Percentiles rank a stretch among this genome's conserved stretches.
Conservation (phyloP, 2,113 vertebrate genomes). For the Siniperca chuatsi region DNA sequence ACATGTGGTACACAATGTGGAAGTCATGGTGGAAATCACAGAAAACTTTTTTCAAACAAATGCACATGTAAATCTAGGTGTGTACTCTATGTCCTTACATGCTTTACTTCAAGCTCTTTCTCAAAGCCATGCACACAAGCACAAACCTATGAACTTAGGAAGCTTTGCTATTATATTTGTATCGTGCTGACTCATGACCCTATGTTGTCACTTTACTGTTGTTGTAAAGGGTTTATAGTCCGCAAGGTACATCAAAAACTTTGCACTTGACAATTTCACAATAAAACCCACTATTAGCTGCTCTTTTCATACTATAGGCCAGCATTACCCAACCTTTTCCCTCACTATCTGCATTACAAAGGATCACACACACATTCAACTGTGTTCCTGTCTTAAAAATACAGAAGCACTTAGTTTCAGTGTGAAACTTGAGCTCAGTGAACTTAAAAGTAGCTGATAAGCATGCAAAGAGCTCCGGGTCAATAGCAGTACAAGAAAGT, state of each 20-base stretch:
- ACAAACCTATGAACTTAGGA: constrained; percentile 18
- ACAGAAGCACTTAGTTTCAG: not conserved
- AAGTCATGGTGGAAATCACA: not conserved
- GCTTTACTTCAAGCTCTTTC: not conserved
- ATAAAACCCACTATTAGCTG: not conserved
- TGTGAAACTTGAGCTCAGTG: not conserved
- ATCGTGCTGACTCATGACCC: constrained; percentile 12
- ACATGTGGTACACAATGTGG: not conserved
- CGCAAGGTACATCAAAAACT: not conserved
- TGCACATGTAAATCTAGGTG: not conserved
- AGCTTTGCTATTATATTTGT: not conserved
- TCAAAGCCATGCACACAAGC: not conserved
- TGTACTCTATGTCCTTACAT: not conserved
- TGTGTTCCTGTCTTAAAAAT: not conserved
- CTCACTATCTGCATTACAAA: not conserved
- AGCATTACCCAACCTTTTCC: not conserved
- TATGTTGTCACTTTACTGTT: constrained; percentile 24
- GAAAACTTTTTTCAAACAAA: not conserved
- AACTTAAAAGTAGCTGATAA: not conserved
- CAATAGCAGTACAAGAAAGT: not conserved
- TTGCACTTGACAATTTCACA: not conserved
- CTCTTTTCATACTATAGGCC: not conserved
- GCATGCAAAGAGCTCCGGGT: not conserved
- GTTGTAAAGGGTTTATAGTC: constrained; percentile 41
- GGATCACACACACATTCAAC: not conserved